Percentiles rank a stretch among this genome's conserved stretches.
These are phyloP conservation scores for Labeo calbasu DNA, from an alignment of 2,797 vertebrate genomes.

Conservation along the genomic window DNA sequence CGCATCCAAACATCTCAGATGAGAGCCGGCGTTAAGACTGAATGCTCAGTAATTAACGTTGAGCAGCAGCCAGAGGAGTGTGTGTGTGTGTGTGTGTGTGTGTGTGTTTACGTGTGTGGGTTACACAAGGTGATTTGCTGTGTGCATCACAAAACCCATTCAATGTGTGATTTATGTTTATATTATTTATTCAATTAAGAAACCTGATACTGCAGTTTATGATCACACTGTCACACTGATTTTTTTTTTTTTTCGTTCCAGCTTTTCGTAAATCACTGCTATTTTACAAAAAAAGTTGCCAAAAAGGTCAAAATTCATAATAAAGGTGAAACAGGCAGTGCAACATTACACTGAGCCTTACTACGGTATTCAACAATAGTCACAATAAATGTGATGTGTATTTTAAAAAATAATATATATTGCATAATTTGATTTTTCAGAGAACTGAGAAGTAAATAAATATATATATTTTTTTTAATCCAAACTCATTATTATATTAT, in stretches of 20 bases:
- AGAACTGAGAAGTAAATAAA: not conserved
- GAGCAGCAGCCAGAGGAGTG: not conserved
- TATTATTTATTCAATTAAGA: not conserved
- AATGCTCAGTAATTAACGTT: slow-evolving; percentile 26
- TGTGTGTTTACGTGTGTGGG: too few relatives aligned
- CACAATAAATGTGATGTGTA: not conserved
- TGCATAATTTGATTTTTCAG: not conserved
- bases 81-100: not conserved
- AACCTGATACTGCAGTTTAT: not conserved
- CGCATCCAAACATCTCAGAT: slow-evolving; percentile 27
- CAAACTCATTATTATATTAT: too few relatives aligned
- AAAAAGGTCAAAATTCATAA: not conserved
- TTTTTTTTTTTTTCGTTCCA: too few relatives aligned
- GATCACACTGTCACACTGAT: not conserved
- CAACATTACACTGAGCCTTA: not conserved
- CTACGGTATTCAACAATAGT: not conserved
- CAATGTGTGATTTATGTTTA: not conserved
- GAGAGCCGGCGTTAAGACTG: not conserved
- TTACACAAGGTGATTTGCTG: not conserved
- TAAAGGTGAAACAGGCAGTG: not conserved
- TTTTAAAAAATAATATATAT: not conserved
- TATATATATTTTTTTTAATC: too few relatives aligned
- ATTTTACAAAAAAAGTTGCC: not conserved
- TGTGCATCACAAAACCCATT: not conserved
- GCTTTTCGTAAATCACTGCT: not conserved